Evolutionary conservation across 2,888 invertebrate genomes (phyloP).

Genomic region (Spicauda simplicius): DNA sequence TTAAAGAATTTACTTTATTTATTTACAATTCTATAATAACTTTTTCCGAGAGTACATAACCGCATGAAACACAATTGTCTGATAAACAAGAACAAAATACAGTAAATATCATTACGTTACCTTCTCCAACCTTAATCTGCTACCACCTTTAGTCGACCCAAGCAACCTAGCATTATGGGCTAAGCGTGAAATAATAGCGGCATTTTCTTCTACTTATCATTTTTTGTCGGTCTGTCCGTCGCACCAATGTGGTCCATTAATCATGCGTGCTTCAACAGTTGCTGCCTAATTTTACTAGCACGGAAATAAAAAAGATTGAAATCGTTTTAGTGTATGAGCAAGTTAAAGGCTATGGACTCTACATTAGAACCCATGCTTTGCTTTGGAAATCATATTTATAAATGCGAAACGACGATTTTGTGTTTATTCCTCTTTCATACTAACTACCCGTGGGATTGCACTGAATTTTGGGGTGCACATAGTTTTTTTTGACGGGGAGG

Average conservation of each 20-base stretch:
- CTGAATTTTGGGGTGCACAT: no score
- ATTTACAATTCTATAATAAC: no score
- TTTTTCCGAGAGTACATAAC: no score
- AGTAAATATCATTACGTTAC: slow-evolving; percentile 21
- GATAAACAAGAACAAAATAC: slow-evolving; percentile 7
- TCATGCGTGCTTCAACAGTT: slow-evolving; percentile 48
- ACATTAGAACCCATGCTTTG: not conserved
- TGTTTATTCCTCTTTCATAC: no score
- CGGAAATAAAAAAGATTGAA: slow-evolving; percentile 21
- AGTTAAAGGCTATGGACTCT: not conserved
- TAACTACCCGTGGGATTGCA: no score
- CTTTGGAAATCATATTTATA: no score
- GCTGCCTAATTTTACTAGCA: slow-evolving; percentile 39
- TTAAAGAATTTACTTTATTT: no score
- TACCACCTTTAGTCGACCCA: slow-evolving; percentile 34
- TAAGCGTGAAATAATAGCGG: slow-evolving; percentile 70
- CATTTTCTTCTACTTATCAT: slow-evolving; percentile 54
- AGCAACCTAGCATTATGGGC: slow-evolving; percentile 38
- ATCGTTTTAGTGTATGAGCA: not conserved
- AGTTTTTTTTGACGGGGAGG: no score
- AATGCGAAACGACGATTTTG: no score
- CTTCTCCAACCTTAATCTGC: slow-evolving; percentile 31
- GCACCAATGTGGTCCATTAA: slow-evolving; percentile 62
- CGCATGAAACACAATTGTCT: not conserved
- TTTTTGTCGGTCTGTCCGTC: slow-evolving; percentile 38